Evolutionary conservation across 2,797 vertebrate genomes (phyloP).

Genomic region (Clarias pachynema): DNA sequence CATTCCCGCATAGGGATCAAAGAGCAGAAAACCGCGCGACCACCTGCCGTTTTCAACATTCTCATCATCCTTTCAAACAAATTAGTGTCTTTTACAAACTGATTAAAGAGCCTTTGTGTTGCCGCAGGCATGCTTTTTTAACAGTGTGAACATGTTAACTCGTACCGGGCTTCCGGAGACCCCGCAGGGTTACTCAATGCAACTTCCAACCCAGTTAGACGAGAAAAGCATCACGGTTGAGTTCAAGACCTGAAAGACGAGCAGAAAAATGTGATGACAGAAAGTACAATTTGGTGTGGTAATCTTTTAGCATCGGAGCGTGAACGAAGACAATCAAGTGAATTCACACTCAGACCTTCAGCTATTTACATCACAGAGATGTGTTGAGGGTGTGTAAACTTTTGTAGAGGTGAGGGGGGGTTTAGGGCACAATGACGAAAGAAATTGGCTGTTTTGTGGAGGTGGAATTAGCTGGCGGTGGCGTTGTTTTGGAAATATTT

Average conservation of each 20-base stretch:
- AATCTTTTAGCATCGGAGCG: background rate
- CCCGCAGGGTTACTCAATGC: background rate
- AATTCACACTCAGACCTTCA: background rate
- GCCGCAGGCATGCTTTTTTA: background rate
- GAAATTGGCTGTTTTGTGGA: too few species aligned
- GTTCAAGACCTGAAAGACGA: background rate
- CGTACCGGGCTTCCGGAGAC: too few species aligned
- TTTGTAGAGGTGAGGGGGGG: background rate
- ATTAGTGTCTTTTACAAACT: background rate
- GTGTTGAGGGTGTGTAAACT: background rate
- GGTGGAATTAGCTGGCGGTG: too few species aligned
- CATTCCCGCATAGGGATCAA: conserved; percentile 38
- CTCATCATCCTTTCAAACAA: background rate
- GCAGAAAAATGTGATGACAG: background rate
- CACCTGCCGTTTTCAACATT: background rate
- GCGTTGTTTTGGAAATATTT: too few species aligned
- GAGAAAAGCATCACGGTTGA: too few species aligned
- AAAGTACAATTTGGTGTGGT: background rate
- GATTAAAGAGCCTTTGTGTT: background rate
- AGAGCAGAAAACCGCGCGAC: background rate
- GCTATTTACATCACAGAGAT: background rate
- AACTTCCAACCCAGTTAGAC: background rate
- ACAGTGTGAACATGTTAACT: background rate
- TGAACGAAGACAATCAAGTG: background rate
- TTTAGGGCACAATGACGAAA: too few species aligned